Conservation (phyloP, 2,888 invertebrate genomes). For the Sesamia inferens region DNA sequence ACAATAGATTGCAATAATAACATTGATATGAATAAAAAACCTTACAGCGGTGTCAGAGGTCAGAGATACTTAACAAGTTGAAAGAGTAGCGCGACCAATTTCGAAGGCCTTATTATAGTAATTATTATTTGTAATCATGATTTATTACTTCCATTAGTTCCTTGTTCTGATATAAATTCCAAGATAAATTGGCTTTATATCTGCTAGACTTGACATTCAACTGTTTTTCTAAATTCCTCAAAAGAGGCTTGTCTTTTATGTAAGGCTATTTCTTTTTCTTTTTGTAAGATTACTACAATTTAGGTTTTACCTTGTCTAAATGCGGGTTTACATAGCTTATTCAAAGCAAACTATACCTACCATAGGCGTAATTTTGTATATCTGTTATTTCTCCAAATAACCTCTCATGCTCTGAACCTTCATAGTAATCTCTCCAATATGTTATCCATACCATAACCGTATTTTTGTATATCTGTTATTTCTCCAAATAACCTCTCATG, state of each 20-base stretch:
- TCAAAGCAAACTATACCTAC: too few relatives aligned
- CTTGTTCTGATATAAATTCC: slow-evolving; percentile 31
- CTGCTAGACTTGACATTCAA: neutral
- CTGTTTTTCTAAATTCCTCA: neutral
- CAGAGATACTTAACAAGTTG: slow-evolving; percentile 41
- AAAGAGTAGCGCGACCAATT: slow-evolving; percentile 47
- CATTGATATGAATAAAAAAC: slow-evolving; percentile 60
- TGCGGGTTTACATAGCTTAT: too few relatives aligned
- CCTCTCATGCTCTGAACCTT: too few relatives aligned
- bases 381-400: too few relatives aligned
- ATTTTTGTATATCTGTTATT: too few relatives aligned
- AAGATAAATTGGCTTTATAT: slow-evolving; percentile 20
- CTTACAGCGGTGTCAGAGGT: slow-evolving; percentile 64
- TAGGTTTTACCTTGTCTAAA: too few relatives aligned
- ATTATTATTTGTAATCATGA: slow-evolving; percentile 50
- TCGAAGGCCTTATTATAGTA: slow-evolving; percentile 43
- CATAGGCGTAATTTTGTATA: too few relatives aligned
- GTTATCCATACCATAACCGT: too few relatives aligned
- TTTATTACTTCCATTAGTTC: slow-evolving; percentile 43
- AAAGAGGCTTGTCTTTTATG: neutral
- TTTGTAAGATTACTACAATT: too few relatives aligned
- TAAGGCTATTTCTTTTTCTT: too few relatives aligned
- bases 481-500: too few relatives aligned
- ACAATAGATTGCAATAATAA: slow-evolving; percentile 73
- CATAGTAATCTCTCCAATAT: too few relatives aligned